A percentile compares a stretch with the other conserved stretches of the same genome.
Conservation (phyloP, 2,797 vertebrate species). For the Mallotus villosus region DNA sequence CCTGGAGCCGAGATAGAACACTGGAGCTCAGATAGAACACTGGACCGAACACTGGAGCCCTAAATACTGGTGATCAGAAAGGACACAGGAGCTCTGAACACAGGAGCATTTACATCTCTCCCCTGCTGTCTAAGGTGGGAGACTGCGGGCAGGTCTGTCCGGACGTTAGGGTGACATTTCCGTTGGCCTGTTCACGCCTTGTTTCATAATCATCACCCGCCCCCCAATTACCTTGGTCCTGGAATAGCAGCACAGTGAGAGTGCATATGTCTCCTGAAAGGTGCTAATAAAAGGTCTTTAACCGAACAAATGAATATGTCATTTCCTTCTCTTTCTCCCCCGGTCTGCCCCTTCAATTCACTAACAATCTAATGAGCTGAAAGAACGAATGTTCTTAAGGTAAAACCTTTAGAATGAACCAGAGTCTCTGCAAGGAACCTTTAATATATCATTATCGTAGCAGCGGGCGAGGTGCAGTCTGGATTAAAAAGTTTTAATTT, state of each 20-base stretch:
- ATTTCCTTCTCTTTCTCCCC: slow-evolving; percentile 29
- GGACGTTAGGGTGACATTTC: slow-evolving; percentile 44
- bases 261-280: slow-evolving; percentile 51
- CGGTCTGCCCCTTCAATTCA: slow-evolving; percentile 9
- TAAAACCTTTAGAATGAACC: neutral
- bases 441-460: neutral
- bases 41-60: too few species aligned
- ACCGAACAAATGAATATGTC: slow-evolving; percentile 49
- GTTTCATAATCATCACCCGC: slow-evolving; percentile 55
- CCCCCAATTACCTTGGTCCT: slow-evolving; percentile 52
- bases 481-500: neutral
- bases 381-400: slow-evolving; percentile 2
- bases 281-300: slow-evolving; percentile 57
- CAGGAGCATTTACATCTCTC: too few species aligned
- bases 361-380: slow-evolving; percentile 21
- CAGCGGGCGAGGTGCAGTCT: neutral
- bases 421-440: neutral
- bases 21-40: too few species aligned
- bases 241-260: slow-evolving; percentile 55
- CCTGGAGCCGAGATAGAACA: too few species aligned
- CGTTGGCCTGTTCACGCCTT: slow-evolving; percentile 44
- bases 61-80: too few species aligned
- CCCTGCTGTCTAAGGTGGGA: neutral
- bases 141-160: slow-evolving; percentile 35
- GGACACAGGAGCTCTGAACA: too few species aligned